Conservation (phyloP, 1,140 invertebrate genomes). For the Diorhabda sublineata region DNA sequence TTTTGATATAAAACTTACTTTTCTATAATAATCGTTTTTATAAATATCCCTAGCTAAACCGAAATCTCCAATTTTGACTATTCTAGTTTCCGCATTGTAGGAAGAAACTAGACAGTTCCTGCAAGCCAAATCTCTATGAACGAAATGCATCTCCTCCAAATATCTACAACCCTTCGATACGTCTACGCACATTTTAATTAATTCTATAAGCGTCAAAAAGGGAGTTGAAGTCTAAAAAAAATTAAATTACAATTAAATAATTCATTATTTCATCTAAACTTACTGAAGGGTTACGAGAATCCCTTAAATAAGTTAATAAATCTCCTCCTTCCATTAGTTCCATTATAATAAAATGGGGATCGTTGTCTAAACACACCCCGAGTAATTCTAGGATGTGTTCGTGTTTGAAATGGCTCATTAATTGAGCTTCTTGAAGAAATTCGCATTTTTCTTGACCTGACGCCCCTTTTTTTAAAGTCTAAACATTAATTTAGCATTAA, state of each 20-base stretch:
- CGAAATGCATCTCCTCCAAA: constrained; percentile 91
- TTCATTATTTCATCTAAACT: constrained; percentile 34
- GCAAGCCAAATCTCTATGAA: constrained; percentile 93
- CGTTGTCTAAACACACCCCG: constrained; percentile 90
- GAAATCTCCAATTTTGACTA: constrained; percentile 97
- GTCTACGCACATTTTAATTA: constrained; percentile 90
- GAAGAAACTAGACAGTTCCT: constrained; percentile 88
- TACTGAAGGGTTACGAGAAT: constrained; percentile 66
- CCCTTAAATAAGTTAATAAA: constrained; percentile 81
- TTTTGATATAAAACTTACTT: constrained; percentile 40
- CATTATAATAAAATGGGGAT: constrained; percentile 89
- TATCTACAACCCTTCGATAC: constrained; percentile 91
- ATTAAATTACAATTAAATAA: constrained; percentile 9
- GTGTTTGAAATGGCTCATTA: constrained; percentile 97
- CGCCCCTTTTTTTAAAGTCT: constrained; percentile 92
- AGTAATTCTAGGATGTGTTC: constrained; percentile 89
- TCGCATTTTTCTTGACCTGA: constrained; percentile 85
- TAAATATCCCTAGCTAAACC: constrained; percentile 92
- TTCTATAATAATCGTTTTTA: constrained; percentile 94
- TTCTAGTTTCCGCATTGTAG: constrained; percentile 60
- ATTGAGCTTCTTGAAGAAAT: constrained; percentile 92
- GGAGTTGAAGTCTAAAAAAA: constrained; percentile 35
- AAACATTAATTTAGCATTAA: constrained; percentile 22
- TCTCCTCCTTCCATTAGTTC: constrained; percentile 98
- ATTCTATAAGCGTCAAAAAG: constrained; percentile 70